Base-by-base conservation (phyloP, 2,888 invertebrate species). In the Lycia hirtaria region DNA sequence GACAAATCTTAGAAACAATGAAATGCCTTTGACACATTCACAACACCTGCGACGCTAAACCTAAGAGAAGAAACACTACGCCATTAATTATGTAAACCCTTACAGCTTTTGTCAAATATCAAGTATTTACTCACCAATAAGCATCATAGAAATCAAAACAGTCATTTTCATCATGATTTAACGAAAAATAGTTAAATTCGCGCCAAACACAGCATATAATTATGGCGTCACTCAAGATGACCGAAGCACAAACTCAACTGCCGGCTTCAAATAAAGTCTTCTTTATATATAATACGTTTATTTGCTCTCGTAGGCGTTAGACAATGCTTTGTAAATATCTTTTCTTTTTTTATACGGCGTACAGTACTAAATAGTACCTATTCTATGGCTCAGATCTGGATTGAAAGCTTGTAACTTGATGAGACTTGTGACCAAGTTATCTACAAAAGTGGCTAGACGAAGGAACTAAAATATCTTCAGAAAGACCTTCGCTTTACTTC, bases 241-340 rank as follows among this genome's bases (percentile, higher is more conserved):
- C 33, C 2, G 47, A 4, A 5, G 10, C 28, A 5, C 22, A 26
- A 12, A 9, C 24, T 26, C 19, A 9, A 20, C 2, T 30, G 44
- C 1, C 1, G 4, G 4, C 10, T 1, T 26, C 9, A 14, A 20
- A 7, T 47, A 14, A 14, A 19, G 4, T 32, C 4, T 37, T 12
- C 41, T 12, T 49, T 55, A 30, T 55, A 55, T 55, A 55, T 55
- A 35, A n/a, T 20, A 35, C n/a, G 19, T 10, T n/a, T 37, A 35
- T 55, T 48, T 48, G 20, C 28, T 37, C 35, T 10, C 7, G 55
- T 43, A 35, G 43, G 48, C 43, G 48, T 48, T 28, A 48, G 22
- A 55, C 33, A 41, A 40, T 19, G 38, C 22, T 32, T 22, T 9
- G 40, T 37, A 52, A 52, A 52, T 44, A 52, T 17, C 28, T 26